phyloP scores from a whole-genome alignment of 2,113 vertebrate genomes.

The Macrotus californicus region DNA sequence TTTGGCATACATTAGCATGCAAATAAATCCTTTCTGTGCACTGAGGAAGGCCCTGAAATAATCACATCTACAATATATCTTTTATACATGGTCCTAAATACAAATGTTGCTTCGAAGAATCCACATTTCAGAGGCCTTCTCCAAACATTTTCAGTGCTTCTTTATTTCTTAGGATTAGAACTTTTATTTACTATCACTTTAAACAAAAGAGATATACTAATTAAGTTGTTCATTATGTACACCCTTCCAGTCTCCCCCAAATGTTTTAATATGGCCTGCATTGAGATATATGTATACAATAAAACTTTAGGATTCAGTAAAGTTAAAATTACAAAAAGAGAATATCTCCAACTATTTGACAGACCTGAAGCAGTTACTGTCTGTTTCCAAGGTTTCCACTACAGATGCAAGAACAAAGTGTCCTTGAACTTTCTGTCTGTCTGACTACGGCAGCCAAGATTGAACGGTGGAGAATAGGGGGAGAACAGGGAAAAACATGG shows the following conservation, averaged over 20 bases:
- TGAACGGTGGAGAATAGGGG: not conserved
- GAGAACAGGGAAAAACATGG: not conserved
- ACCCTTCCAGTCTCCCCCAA: not conserved
- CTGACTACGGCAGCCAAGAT: not conserved
- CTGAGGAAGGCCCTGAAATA: constrained; percentile 29
- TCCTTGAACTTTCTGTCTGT: not conserved
- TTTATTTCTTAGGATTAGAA: constrained; percentile 39
- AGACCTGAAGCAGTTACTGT: not conserved
- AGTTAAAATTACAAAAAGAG: not conserved
- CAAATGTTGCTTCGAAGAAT: constrained; percentile 12
- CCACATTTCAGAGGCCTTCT: not conserved
- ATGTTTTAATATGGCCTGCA: not conserved
- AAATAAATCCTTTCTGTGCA: constrained; percentile 35
- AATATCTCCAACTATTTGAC: not conserved
- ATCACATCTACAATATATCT: constrained; percentile 25
- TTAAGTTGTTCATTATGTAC: not conserved
- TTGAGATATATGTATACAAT: not conserved
- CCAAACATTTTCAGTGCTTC: not conserved
- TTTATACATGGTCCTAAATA: constrained; percentile 15
- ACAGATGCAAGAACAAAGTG: not conserved
- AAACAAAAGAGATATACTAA: constrained; percentile 30
- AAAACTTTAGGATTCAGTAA: constrained; percentile 10
- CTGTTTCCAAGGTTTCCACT: not conserved
- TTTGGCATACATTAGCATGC: constrained; percentile 17
- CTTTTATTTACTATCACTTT: not conserved